Base-by-base conservation (phyloP, 2,797 vertebrate genomes). In the Cirrhinus molitorella region DNA sequence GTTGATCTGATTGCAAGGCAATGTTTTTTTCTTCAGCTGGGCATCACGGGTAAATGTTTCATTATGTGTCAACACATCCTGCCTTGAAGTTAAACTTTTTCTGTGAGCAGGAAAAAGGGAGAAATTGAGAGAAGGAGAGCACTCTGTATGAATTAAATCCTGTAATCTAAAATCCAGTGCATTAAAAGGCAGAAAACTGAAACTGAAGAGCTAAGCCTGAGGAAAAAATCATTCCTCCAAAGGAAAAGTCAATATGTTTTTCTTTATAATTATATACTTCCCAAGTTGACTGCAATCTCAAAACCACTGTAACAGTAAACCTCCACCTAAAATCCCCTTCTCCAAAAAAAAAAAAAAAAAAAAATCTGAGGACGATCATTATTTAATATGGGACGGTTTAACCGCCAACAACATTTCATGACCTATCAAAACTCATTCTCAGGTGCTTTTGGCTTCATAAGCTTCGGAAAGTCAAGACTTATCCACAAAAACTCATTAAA, bases 31-130 rank as follows among this genome's bases (percentile, higher is more conserved):
- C 59, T 16, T 67, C 43, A 81, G 70, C 73, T 82, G 45, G 28
- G 40, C 57, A 21, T 49, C n/a, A 53, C 57, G 67, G 61, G 78
- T 68, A 74, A 80, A 68, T 40, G 70, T 84, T 79, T 86, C 79
- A 84, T 37, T 79, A 72, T 81, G 19, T 86, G 34, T 67, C 79
- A n/a, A 34, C 21, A 37, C 21, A 49, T 78, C 51, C 73, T 82
- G 65, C 76, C 80, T 74, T 85, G 59, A 85, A 84, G 68, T 85
- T 88, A 65, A 75, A 53, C 51, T 61, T 81, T 43, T 81, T 86
- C 53, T 72, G 84, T 79, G 77, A 87, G 53, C 59, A 59, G 79
- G 79, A 73, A 71, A 67, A 55, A 47, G 5, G 13, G 31, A 53
- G 13, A 23, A 21, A 78, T 14, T 40, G 43, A 81, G 16, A 59